Evolutionary conservation across 2,113 vertebrate genomes (phyloP).

Genomic region (Addax nasomaculatus): DNA sequence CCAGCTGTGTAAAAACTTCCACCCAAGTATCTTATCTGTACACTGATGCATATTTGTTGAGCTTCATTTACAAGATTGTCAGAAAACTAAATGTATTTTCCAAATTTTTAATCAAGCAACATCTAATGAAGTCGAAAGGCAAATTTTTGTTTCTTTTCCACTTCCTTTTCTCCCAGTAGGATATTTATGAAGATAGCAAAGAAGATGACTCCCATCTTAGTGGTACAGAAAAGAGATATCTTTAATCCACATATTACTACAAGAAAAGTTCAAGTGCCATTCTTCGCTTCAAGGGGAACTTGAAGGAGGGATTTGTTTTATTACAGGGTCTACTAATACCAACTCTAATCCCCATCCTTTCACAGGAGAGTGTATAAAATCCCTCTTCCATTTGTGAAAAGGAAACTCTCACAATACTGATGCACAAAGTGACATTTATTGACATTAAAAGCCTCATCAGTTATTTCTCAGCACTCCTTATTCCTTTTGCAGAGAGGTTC

Average conservation of each 20-base stretch:
- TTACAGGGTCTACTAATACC: slow-evolving; percentile 24
- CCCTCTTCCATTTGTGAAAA: slow-evolving; percentile 29
- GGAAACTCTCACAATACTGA: slow-evolving; percentile 24
- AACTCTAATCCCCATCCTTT: slow-evolving; percentile 39
- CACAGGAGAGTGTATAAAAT: slow-evolving; percentile 32
- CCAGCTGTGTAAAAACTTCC: slow-evolving; percentile 13
- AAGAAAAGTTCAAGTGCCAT: slow-evolving; percentile 48
- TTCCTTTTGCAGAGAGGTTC: slow-evolving; percentile 23
- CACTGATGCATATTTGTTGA: slow-evolving; percentile 37
- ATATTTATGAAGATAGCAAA: slow-evolving; percentile 40
- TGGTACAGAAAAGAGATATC: background rate
- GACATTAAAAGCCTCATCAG: slow-evolving; percentile 57
- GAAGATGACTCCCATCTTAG: background rate
- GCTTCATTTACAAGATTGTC: slow-evolving; percentile 63
- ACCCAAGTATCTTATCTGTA: background rate
- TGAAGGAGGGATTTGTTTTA: slow-evolving; percentile 56
- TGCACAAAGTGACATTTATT: slow-evolving; percentile 39
- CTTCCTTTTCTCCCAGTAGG: background rate
- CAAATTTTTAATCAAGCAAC: slow-evolving; percentile 57
- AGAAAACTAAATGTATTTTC: slow-evolving; percentile 61
- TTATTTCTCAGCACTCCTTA: slow-evolving; percentile 39
- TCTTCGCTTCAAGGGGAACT: slow-evolving; percentile 49
- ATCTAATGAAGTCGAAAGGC: slow-evolving; percentile 42
- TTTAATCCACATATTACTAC: slow-evolving; percentile 48
- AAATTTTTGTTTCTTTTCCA: slow-evolving; percentile 41